Conservation (phyloP, 2,113 vertebrate genomes). For the Corydoras maculifer region DNA sequence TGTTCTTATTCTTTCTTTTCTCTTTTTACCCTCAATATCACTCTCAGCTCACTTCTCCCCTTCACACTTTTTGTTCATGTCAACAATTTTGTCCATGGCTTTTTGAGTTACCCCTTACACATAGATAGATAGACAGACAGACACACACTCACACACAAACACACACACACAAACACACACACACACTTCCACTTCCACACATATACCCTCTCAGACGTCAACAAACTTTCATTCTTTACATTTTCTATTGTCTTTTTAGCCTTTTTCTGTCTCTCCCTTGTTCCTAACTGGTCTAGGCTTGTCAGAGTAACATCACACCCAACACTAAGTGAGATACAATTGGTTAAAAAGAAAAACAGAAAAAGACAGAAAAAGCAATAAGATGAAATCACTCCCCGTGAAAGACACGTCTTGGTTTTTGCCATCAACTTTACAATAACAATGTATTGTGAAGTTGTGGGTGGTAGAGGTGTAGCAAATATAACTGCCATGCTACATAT, state of each 20-base stretch:
- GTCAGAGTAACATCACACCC: conserved; percentile 50
- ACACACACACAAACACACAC: conserved; percentile 6
- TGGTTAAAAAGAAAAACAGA: too few relatives aligned
- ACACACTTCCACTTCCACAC: conserved; percentile 11
- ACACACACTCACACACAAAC: conserved; percentile 11
- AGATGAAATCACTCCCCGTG: neutral
- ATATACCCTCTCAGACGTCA: conserved; percentile 6
- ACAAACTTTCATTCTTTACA: conserved; percentile 13
- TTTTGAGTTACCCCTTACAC: conserved; percentile 4
- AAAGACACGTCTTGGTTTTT: neutral
- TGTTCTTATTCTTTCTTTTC: conserved; percentile 34
- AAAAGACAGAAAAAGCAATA: neutral
- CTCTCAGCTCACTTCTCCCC: conserved; percentile 16
- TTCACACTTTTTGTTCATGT: conserved; percentile 11
- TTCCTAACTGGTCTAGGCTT: conserved; percentile 52
- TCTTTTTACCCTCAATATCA: conserved; percentile 5
- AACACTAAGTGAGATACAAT: neutral
- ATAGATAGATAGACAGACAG: conserved; percentile 5
- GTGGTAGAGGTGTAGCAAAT: too few relatives aligned
- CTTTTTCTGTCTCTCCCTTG: neutral
- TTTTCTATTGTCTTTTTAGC: neutral
- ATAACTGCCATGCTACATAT: too few relatives aligned
- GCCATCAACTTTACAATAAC: neutral
- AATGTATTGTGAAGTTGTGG: neutral
- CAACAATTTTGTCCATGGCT: too few relatives aligned